A percentile compares a stretch with the other conserved stretches of the same genome.
These are phyloP conservation scores for Standfussiana lucernea DNA, from an alignment of 2,888 invertebrate species.

Conservation along the genomic window DNA sequence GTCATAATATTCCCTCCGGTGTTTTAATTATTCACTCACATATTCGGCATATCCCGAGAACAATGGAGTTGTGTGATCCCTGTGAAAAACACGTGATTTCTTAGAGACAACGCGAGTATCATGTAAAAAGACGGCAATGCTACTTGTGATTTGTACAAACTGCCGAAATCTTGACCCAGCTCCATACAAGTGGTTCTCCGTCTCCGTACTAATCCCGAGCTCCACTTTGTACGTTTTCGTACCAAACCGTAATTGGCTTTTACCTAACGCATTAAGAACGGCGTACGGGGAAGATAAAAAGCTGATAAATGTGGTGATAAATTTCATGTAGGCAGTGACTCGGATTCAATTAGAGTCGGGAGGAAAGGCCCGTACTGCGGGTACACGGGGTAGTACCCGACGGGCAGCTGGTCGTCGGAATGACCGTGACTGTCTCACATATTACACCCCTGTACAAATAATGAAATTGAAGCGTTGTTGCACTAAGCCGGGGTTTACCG, in stretches of 20 bases:
- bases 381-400: constrained; percentile 57
- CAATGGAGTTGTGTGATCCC: constrained; percentile 35
- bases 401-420: constrained; percentile 65
- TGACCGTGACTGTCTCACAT: constrained; percentile 63
- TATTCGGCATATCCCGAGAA: constrained; percentile 37
- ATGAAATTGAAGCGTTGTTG: constrained; percentile 55
- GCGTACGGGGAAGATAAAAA: constrained; percentile 75
- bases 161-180: constrained; percentile 52
- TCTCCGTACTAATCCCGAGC: constrained; percentile 52
- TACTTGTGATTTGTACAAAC: constrained; percentile 43
- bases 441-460: constrained; percentile 60
- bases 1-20: constrained; percentile 40
- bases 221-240: constrained; percentile 65
- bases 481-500: constrained; percentile 21
- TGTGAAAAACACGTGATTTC: constrained; percentile 22
- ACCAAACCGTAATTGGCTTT: constrained; percentile 69
- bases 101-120: background rate
- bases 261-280: constrained; percentile 72
- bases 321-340: constrained; percentile 77
- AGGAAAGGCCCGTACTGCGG: constrained; percentile 63
- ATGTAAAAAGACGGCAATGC: constrained; percentile 29
- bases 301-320: constrained; percentile 79
- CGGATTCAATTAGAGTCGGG: constrained; percentile 77
- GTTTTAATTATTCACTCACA: constrained; percentile 60
- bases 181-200: constrained; percentile 44